A percentile compares a stretch with the other conserved stretches of the same genome.
Conservation (phyloP, 2,888 invertebrate genomes). For the Stenurella melanura region DNA sequence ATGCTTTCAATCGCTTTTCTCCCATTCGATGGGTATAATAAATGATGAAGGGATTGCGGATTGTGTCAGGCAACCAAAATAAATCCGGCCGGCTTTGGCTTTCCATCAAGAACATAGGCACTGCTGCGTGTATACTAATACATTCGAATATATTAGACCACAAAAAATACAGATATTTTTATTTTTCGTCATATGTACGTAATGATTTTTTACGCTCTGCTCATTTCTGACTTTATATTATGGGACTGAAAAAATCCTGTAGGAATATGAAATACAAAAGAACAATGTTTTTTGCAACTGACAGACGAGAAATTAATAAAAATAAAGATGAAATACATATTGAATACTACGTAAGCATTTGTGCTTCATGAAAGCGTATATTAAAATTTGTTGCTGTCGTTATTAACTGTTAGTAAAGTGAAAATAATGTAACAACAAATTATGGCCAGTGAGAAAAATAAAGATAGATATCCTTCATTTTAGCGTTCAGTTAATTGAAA, state of each 20-base stretch:
- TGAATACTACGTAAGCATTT: too few relatives aligned
- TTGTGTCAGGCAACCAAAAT: constrained; percentile 4
- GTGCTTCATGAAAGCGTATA: too few relatives aligned
- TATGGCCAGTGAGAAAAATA: too few relatives aligned
- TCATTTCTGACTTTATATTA: neutral
- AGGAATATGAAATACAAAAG: neutral
- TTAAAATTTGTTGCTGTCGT: too few relatives aligned
- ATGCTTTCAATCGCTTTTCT: neutral
- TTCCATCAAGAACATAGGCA: constrained; percentile 1
- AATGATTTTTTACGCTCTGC: neutral
- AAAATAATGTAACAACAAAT: too few relatives aligned
- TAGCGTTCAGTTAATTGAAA: too few relatives aligned
- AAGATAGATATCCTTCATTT: too few relatives aligned
- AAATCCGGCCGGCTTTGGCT: neutral
- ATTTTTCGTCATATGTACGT: neutral
- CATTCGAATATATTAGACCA: neutral
- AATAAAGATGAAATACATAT: too few relatives aligned
- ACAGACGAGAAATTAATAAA: too few relatives aligned
- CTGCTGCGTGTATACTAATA: neutral
- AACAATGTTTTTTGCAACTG: too few relatives aligned
- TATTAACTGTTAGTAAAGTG: too few relatives aligned
- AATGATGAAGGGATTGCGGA: neutral
- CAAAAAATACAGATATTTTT: neutral
- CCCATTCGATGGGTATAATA: neutral
- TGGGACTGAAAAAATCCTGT: neutral